Evolutionary conservation across 2,888 invertebrate species (phyloP).

Genomic region (Petrolisthes cinctipes): DNA sequence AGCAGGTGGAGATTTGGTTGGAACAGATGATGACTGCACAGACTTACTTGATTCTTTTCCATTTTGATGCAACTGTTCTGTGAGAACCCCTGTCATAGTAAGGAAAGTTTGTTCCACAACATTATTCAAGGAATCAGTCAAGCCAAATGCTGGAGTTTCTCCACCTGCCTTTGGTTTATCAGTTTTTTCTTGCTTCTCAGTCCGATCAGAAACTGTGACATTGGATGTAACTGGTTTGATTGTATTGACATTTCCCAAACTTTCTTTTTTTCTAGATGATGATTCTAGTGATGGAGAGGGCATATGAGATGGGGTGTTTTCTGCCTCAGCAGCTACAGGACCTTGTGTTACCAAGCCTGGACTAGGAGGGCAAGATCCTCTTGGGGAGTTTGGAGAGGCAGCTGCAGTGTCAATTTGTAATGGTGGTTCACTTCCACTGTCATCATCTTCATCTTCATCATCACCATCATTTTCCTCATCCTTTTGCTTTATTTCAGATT

Average conservation of each 20-base stretch:
- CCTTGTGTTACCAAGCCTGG: constrained; percentile 21
- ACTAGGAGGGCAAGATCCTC: constrained; percentile 45
- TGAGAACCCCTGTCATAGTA: constrained; percentile 49
- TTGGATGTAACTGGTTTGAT: not conserved
- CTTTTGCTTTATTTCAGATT: constrained; percentile 4
- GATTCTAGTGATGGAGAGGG: not conserved
- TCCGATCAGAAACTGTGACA: not conserved
- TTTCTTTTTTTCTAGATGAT: not conserved
- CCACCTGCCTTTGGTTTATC: constrained; percentile 16
- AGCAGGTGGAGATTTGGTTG: not conserved
- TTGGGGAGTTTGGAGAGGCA: constrained; percentile 49
- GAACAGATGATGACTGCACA: not conserved
- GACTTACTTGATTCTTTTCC: constrained; percentile 27
- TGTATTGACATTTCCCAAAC: not conserved
- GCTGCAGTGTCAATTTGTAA: constrained; percentile 61
- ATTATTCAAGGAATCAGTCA: constrained; percentile 55
- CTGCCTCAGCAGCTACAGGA: constrained; percentile 6
- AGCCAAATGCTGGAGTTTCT: constrained; percentile 49
- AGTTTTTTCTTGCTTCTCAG: constrained; percentile 26
- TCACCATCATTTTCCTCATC: not conserved
- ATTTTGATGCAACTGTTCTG: constrained; percentile 43
- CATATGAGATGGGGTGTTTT: not conserved
- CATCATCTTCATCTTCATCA: constrained; percentile 56
- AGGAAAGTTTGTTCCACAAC: constrained; percentile 57
- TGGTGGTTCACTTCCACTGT: constrained; percentile 64